Conservation (phyloP, 2,888 invertebrate species). For the Pediacus dermestoides region DNA sequence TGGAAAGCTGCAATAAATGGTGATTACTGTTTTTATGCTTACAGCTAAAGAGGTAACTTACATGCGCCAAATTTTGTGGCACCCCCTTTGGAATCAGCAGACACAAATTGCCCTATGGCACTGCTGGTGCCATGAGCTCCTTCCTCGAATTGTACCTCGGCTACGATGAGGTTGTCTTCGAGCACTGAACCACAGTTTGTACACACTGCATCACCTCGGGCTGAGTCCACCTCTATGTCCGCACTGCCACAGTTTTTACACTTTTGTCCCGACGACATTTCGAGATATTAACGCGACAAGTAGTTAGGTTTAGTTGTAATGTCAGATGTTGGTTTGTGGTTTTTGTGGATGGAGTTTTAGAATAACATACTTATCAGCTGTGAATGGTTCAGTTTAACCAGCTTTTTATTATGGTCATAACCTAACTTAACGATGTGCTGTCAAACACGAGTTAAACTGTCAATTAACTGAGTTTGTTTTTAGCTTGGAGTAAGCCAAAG, state of each 20-base stretch:
- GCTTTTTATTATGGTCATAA: too few species aligned
- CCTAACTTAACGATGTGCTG: too few species aligned
- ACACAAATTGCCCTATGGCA: constrained; percentile 91
- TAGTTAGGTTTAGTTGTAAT: neutral
- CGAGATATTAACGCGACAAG: constrained; percentile 13
- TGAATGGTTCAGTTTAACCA: too few species aligned
- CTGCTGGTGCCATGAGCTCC: constrained; percentile 81
- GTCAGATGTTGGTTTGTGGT: too few species aligned
- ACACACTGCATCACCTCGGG: constrained; percentile 93
- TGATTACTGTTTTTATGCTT: constrained; percentile 1
- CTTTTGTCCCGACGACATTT: constrained; percentile 64
- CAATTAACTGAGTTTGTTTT: too few species aligned
- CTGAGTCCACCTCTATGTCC: constrained; percentile 91
- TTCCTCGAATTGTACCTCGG: constrained; percentile 95
- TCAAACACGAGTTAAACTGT: too few species aligned
- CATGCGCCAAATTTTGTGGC: constrained; percentile 76
- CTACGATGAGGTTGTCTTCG: constrained; percentile 94
- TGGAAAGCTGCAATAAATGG: constrained; percentile 60
- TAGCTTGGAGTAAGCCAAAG: too few species aligned
- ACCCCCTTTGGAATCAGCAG: constrained; percentile 82
- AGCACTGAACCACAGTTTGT: constrained; percentile 94
- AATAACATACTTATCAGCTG: too few species aligned
- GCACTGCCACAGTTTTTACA: constrained; percentile 85
- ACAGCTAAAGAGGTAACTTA: constrained; percentile 38
- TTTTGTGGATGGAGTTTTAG: too few species aligned